Evolutionary conservation across 2,113 vertebrate genomes (phyloP), one percentile per base, ranked within the genome.

Genomic region (Otus sunia): DNA sequence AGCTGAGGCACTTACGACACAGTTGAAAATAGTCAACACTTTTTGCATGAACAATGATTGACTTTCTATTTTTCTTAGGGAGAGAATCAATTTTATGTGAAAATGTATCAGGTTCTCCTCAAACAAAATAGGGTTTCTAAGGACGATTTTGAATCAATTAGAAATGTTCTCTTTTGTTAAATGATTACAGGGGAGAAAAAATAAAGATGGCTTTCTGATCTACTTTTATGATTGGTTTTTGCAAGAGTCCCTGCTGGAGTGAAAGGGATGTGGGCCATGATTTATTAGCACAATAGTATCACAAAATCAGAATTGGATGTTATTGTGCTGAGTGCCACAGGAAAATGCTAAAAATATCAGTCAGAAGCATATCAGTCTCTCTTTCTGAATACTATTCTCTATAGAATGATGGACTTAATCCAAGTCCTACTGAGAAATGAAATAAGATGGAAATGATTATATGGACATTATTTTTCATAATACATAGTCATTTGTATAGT

Each of bases 111-210:
- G 56, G 30, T 75, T 94, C 41, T 72, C 34, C 64, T 93, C 39
- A 63, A 84, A 78, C 32, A 87, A 91, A 96, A 93, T 29, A 75
- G 1, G 3, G 60, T 60, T 95, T 75, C 81, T 72, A 79, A 79
- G 84, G 76, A 82, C 53, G 75, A 79, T 93, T 94, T 81, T 82
- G 53, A 92, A 68, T 90, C 84, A 85, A 63, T 85, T 52, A 1
- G 1, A 96, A 95, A 93, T 85, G 53, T 78, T 75, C 34, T 94
- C 36, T 88, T 97, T 91, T 91, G 94, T 76, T 60, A 69, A 91
- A 91, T 90, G 66, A 91, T 85, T 95, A 89, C 26, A 9, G 84
- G 12, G 36, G 8, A 8, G 1, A 5, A 11, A 5, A 76, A 72
- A 64, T 76, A 91, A 92, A 88, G 43, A 64, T 36, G 49, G 10